Base-by-base conservation (phyloP, 2,113 vertebrate species). In the Rynchops niger region DNA sequence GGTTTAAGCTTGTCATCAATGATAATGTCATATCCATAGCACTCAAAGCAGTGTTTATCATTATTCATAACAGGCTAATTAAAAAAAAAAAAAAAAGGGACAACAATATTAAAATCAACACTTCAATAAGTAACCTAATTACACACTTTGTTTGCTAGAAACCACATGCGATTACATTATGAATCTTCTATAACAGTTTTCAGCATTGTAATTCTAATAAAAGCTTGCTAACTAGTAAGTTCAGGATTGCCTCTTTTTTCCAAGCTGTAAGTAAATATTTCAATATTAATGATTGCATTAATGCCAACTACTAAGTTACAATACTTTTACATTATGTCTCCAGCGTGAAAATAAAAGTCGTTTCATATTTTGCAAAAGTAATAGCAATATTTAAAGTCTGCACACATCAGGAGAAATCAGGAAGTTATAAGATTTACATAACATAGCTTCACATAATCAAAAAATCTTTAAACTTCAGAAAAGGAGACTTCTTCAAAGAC, bases 21-120 rank as follows among this genome's bases (percentile, higher is more conserved):
- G 90, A 99, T 99, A 98, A 99, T 99, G 97, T 99, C 99, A 66
- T 99, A 99, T 29, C 99, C 99, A 4, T 99, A 99, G 94, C 99
- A 99, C 76, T 99, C 99, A 53, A 99, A 99, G 97, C 99, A 99
- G 97, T 99, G 99, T 85, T 99, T 99, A 97, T 99, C 99, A 15
- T 99, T 99, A 97, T 99, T 99, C 99, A 99, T 99, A 92, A 99
- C 99, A 7, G 99, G 99, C 99, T 99, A 92, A 45, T 45, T 45
- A 19, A 45, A 1, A 63, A 76, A 50, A 55, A 81, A 2, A 27
- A 49, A 58, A 66, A 94, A 1, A 40, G 83, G 36, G 72, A 78
- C 8, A 88, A 56, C 5, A 88, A 55, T 34, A 89, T 91, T 61
- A 91, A 38, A 66, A 47, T 30, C 34, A 40, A 69, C 14, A 21